These are phyloP conservation scores for Agonum fuliginosum DNA, from an alignment of 2,888 invertebrate species.

Conservation along the genomic window DNA sequence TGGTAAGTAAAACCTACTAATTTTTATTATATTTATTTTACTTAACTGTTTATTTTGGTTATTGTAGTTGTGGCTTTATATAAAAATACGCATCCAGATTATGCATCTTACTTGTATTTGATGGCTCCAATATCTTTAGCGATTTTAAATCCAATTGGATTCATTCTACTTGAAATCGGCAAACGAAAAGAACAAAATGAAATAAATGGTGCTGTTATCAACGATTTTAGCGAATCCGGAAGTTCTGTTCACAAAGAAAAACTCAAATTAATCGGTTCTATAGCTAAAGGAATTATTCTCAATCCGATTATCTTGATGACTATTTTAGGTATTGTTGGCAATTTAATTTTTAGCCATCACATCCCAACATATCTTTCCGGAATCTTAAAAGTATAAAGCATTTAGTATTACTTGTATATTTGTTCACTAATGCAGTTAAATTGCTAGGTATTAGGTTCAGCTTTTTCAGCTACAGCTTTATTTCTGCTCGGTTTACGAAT, in stretches of 20 bases:
- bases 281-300: conserved; percentile 82
- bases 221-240: conserved; percentile 35
- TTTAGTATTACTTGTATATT: conserved; percentile 12
- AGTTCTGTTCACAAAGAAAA: conserved; percentile 25
- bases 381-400: conserved; percentile 81
- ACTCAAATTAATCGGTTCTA: conserved; percentile 69
- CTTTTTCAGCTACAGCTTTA: conserved; percentile 93
- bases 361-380: conserved; percentile 85
- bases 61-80: conserved; percentile 89
- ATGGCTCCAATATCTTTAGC: conserved; percentile 96
- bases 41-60: conserved; percentile 19
- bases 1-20: conserved; percentile 76
- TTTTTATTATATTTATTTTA: conserved; percentile 12
- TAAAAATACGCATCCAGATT: conserved; percentile 89
- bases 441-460: conserved; percentile 83
- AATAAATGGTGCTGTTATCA: conserved; percentile 62
- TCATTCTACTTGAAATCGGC: conserved; percentile 89
- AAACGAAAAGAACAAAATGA: conserved; percentile 74
- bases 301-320: conserved; percentile 97
- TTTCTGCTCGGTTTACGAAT: conserved; percentile 93
- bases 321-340: conserved; percentile 90
- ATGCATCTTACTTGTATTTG: conserved; percentile 91
- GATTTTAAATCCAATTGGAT: conserved; percentile 93
- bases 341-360: conserved; percentile 85
- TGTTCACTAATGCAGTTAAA: conserved; percentile 60